Percentiles rank a stretch among this genome's conserved stretches.
phyloP scores from a whole-genome alignment of 2,797 vertebrate genomes.

The Cryptoprocta ferox region DNA sequence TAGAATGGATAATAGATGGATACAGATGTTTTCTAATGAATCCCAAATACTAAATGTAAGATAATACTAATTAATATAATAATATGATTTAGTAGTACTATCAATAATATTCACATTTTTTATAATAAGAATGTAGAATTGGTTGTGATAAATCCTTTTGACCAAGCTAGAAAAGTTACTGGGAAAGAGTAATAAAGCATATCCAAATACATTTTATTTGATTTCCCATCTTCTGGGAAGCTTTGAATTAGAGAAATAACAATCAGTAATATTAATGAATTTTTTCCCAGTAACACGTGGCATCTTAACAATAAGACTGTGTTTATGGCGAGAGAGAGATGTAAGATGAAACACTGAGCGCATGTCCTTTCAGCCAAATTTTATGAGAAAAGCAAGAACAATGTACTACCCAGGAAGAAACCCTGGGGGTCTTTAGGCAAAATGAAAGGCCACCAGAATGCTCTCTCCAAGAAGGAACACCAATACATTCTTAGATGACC shows the following conservation, averaged over 20 bases:
- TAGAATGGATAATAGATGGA: too few relatives aligned
- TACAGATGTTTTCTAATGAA: not conserved
- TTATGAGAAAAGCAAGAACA: not conserved
- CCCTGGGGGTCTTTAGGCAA: too few relatives aligned
- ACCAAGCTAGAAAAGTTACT: not conserved
- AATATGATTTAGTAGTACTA: not conserved
- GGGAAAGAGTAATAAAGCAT: not conserved
- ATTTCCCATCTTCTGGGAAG: not conserved
- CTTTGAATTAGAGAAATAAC: too few relatives aligned
- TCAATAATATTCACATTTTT: not conserved
- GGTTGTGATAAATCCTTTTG: not conserved
- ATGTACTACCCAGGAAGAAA: not conserved
- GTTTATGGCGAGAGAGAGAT: not conserved
- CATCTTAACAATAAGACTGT: accelerated
- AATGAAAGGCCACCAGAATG: not conserved
- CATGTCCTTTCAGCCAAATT: too few relatives aligned
- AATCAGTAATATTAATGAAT: accelerated
- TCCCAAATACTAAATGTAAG: not conserved
- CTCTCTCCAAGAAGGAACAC: accelerated
- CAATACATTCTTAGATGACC: not conserved
- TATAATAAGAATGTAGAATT: not conserved
- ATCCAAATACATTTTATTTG: too few relatives aligned
- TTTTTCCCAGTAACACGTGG: accelerated
- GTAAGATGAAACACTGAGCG: accelerated
- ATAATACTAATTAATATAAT: not conserved